Evolutionary conservation across 2,113 vertebrate genomes (phyloP).

Genomic region (Etia nguti): DNA sequence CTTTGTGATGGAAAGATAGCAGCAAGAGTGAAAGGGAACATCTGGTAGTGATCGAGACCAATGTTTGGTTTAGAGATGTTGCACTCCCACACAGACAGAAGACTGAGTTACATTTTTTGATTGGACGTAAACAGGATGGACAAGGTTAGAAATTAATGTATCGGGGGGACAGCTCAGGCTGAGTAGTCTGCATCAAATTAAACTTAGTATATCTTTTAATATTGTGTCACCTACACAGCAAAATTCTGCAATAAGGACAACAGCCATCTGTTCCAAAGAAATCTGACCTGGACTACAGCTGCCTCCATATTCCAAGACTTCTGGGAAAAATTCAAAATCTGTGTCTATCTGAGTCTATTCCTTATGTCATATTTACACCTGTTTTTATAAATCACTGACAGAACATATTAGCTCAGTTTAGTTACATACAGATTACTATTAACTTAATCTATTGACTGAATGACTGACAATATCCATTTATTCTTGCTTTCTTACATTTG

Average conservation of each 20-base stretch:
- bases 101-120: not conserved
- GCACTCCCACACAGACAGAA: not conserved
- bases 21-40: not conserved
- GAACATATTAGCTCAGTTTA: not conserved
- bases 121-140: not conserved
- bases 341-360: not conserved
- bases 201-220: conserved; percentile 37
- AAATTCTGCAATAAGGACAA: conserved; percentile 19
- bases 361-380: not conserved
- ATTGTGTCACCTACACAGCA: conserved; percentile 31
- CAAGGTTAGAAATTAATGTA: not conserved
- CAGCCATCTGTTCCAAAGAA: conserved; percentile 42
- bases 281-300: conserved; percentile 26
- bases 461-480: not conserved
- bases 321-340: not conserved
- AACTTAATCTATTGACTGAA: not conserved
- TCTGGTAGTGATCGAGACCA: not conserved
- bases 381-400: not conserved
- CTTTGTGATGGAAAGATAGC: not conserved
- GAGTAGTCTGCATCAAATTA: not conserved
- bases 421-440: not conserved
- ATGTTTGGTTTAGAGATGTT: not conserved
- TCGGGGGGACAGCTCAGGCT: not conserved
- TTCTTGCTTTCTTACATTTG: not conserved
- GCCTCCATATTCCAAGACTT: not conserved